phyloP scores from a whole-genome alignment of 92 coral and sea anemone species.

The Palythoa grandis region DNA sequence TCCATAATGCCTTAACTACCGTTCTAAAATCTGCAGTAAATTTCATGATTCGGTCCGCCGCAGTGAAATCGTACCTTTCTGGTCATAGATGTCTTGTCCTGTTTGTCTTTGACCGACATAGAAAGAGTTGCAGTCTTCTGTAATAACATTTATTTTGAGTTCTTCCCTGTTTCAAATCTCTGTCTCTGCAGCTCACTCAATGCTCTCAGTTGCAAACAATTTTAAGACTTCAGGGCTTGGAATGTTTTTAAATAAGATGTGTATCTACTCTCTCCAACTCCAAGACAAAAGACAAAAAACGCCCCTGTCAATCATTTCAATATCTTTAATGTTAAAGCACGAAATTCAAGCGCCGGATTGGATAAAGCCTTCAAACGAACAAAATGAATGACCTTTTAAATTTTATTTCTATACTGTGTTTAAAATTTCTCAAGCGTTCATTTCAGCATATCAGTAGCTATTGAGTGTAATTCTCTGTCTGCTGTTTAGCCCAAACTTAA shows the following conservation, averaged over 20 bases:
- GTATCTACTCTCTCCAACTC: constrained; percentile 17
- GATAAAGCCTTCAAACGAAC: constrained; percentile 28
- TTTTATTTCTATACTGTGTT: neutral
- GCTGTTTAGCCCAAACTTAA: neutral
- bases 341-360: constrained; percentile 22
- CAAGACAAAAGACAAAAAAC: neutral
- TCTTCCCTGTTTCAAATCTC: neutral
- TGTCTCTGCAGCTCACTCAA: neutral
- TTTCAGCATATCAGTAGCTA: neutral
- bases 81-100: neutral
- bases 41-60: neutral
- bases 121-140: neutral
- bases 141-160: neutral
- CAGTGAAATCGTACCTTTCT: neutral
- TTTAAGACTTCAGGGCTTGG: neutral
- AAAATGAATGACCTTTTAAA: constrained; percentile 31
- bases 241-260: neutral
- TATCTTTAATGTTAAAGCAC: constrained; percentile 3
- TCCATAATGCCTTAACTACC: neutral
- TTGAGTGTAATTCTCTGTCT: neutral
- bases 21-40: neutral
- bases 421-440: neutral
- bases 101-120: neutral
- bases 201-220: neutral
- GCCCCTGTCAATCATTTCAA: constrained; percentile 42